Conservation (phyloP, 53 echinoderm and acorn worm species). For the Holothuria scabra region DNA sequence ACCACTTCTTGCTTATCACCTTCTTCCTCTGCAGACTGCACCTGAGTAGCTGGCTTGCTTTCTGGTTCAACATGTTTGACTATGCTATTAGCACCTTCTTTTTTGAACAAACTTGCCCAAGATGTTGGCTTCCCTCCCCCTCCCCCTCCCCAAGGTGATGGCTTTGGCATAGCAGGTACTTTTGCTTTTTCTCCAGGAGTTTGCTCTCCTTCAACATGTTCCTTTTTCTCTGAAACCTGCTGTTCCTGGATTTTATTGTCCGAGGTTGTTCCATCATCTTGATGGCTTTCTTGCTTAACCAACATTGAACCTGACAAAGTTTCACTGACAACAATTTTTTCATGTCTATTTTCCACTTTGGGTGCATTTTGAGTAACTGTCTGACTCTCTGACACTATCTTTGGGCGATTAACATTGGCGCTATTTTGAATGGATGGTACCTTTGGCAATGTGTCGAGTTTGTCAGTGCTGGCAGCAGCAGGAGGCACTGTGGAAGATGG, state of each 20-base stretch:
- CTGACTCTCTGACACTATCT: no score
- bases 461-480: not conserved
- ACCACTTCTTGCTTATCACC: constrained; percentile 27
- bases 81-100: constrained; percentile 39
- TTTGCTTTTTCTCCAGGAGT: not conserved
- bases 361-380: no score
- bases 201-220: not conserved
- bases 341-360: not conserved
- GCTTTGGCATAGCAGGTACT: constrained; percentile 44
- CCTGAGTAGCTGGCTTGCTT: constrained; percentile 14
- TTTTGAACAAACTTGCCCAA: constrained; percentile 91
- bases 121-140: constrained; percentile 59
- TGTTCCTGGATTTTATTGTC: not conserved
- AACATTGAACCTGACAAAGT: not conserved
- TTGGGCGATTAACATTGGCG: no score
- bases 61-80: constrained; percentile 41
- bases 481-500: constrained; percentile 45
- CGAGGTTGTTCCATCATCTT: not conserved
- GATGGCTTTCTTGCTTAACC: not conserved
- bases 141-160: constrained; percentile 26
- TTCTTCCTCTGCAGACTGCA: not conserved
- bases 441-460: no score
- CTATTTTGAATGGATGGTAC: no score
- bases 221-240: not conserved
- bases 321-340: not conserved